A percentile compares a stretch with the other conserved stretches of the same genome.
phyloP scores from a whole-genome alignment of 2,888 invertebrate species.

The Chrysodeixis includens region DNA sequence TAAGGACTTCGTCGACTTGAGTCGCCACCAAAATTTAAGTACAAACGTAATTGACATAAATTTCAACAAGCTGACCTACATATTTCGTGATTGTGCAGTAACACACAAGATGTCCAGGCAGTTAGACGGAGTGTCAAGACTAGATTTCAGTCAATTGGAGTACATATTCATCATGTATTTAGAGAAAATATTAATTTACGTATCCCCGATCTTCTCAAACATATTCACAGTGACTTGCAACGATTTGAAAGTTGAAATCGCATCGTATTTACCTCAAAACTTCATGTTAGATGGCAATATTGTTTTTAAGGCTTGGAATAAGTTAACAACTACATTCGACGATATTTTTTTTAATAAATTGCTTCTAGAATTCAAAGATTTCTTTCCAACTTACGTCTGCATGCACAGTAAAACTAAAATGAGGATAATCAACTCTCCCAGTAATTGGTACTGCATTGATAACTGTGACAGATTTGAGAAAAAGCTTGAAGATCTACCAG shows the following conservation, averaged over 20 bases:
- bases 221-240: constrained; percentile 59
- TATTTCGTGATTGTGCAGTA: constrained; percentile 63
- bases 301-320: constrained; percentile 70
- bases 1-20: constrained; percentile 55
- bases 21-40: constrained; percentile 21
- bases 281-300: constrained; percentile 68
- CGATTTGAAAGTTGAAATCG: constrained; percentile 59
- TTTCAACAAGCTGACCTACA: constrained; percentile 53
- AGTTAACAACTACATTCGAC: constrained; percentile 59
- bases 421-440: constrained; percentile 58
- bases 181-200: constrained; percentile 64
- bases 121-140: constrained; percentile 59
- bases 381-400: constrained; percentile 67
- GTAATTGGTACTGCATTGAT: constrained; percentile 68
- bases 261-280: constrained; percentile 54
- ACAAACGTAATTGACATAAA: constrained; percentile 38
- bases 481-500: constrained; percentile 55
- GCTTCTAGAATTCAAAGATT: constrained; percentile 61
- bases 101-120: constrained; percentile 60
- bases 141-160: constrained; percentile 64
- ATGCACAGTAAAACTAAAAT: constrained; percentile 60
- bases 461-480: constrained; percentile 62
- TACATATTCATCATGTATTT: constrained; percentile 70
- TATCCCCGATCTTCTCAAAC: constrained; percentile 61
- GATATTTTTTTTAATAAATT: constrained; percentile 57